Evolutionary conservation across 2,888 invertebrate species (phyloP).

Genomic region (Chelonus formosanus): DNA sequence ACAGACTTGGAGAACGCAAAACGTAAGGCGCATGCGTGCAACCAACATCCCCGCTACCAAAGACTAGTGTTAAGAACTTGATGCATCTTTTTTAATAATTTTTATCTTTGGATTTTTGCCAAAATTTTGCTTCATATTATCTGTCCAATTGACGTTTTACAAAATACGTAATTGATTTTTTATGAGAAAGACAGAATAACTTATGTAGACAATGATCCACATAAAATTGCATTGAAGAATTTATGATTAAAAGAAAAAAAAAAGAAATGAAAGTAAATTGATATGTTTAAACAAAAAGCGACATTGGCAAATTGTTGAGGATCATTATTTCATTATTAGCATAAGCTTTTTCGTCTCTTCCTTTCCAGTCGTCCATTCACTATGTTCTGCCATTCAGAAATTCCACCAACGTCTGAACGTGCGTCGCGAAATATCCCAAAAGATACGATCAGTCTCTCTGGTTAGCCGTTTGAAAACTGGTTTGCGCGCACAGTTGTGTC

Average conservation of each 20-base stretch:
- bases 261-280: slow-evolving; percentile 5
- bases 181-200: too few relatives aligned
- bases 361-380: slow-evolving; percentile 41
- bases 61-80: slow-evolving; percentile 5
- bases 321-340: background rate
- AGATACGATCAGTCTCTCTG: slow-evolving; percentile 45
- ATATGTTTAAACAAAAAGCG: background rate
- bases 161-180: too few relatives aligned
- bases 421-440: slow-evolving; percentile 35
- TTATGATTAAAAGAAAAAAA: background rate
- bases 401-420: slow-evolving; percentile 35
- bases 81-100: too few relatives aligned
- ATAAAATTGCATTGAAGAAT: too few relatives aligned
- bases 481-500: slow-evolving; percentile 37
- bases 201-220: too few relatives aligned
- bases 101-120: slow-evolving; percentile 28
- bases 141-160: background rate
- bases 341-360: slow-evolving; percentile 26
- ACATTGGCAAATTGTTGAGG: background rate
- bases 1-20: slow-evolving; percentile 53
- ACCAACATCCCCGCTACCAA: slow-evolving; percentile 46
- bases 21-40: slow-evolving; percentile 60
- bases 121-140: slow-evolving; percentile 14
- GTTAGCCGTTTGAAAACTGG: slow-evolving; percentile 40
- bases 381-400: slow-evolving; percentile 55